A percentile compares a stretch with the other conserved stretches of the same genome.
These are phyloP conservation scores for Alethe diademata DNA, from an alignment of 2,113 vertebrate species.

Conservation along the genomic window DNA sequence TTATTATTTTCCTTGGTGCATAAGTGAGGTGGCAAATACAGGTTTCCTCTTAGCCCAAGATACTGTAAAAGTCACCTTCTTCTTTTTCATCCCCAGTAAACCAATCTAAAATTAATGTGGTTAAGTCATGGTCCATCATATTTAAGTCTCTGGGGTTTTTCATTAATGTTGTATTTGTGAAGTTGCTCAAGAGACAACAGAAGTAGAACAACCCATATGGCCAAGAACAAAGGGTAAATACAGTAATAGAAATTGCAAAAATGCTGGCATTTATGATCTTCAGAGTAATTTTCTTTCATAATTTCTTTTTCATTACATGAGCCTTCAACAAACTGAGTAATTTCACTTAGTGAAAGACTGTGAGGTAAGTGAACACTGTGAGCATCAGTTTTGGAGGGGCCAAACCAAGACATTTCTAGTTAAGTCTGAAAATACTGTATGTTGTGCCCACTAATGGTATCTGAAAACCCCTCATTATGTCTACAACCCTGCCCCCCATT, in stretches of 20 bases:
- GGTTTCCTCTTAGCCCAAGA: background rate
- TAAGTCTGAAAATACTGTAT: background rate
- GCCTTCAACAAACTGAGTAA: background rate
- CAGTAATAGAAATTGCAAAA: background rate
- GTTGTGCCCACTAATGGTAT: background rate
- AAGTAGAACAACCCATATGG: background rate
- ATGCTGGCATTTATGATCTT: background rate
- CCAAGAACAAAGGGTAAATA: background rate
- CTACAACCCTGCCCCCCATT: rapidly evolving
- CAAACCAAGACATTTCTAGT: background rate
- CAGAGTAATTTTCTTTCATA: background rate
- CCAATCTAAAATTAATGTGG: background rate
- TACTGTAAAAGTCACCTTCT: background rate
- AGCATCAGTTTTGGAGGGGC: background rate
- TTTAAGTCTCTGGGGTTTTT: background rate
- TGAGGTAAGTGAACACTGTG: background rate
- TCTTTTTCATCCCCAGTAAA: background rate
- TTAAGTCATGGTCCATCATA: background rate
- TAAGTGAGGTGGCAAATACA: slow-evolving; percentile 48
- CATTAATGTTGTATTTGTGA: background rate
- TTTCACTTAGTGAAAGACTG: background rate
- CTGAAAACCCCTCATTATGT: background rate
- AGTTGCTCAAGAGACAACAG: background rate
- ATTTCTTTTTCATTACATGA: background rate
- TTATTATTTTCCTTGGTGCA: slow-evolving; percentile 63